Conservation (phyloP, 2,888 invertebrate genomes). For the Phalera bucephala region DNA sequence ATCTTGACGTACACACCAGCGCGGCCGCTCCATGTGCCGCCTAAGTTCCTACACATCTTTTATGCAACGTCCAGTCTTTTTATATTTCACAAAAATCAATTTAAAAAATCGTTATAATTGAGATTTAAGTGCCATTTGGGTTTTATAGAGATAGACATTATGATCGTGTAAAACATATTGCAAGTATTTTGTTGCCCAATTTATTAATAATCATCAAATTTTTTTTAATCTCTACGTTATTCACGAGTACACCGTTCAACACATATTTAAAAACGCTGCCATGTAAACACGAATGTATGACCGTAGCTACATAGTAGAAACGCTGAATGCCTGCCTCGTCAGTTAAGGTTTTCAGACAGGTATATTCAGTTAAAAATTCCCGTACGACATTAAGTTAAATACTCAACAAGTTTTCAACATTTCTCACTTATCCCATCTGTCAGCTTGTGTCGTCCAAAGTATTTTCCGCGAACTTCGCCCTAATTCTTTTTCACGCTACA, state of each 20-base stretch:
- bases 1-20: conserved; percentile 59
- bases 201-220: too few species aligned
- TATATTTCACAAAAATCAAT: too few species aligned
- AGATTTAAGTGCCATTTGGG: too few species aligned
- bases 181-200: too few species aligned
- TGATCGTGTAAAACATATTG: too few species aligned
- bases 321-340: background rate
- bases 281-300: too few species aligned
- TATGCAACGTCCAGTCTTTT: conserved; percentile 21
- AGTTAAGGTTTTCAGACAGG: conserved; percentile 5
- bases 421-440: conserved; percentile 64
- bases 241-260: too few species aligned
- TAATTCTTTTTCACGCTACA: conserved; percentile 83
- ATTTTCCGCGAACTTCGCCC: conserved; percentile 72
- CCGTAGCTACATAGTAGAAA: conserved; percentile 4
- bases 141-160: too few species aligned
- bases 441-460: conserved; percentile 58
- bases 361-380: conserved; percentile 19
- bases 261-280: too few species aligned
- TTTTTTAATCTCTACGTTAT: too few species aligned
- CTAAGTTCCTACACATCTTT: conserved; percentile 24
- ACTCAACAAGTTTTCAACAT: conserved; percentile 47
- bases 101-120: too few species aligned
- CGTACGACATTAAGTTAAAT: conserved; percentile 35
- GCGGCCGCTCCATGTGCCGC: conserved; percentile 21